Evolutionary conservation across 2,888 invertebrate genomes (phyloP).

Genomic region (Dexiosoma caninum): DNA sequence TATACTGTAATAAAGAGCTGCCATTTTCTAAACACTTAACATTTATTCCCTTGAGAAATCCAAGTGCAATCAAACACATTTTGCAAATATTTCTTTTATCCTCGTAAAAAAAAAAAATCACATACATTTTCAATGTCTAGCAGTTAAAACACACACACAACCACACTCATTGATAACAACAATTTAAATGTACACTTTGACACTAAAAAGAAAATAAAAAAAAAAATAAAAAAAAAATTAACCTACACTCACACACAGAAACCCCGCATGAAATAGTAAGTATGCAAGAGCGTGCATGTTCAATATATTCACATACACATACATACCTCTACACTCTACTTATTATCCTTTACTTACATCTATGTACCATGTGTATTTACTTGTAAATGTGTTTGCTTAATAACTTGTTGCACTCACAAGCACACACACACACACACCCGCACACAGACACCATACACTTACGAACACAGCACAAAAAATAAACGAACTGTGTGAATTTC

Average conservation of each 20-base stretch:
- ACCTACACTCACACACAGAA: not conserved
- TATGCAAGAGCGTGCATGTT: slow-evolving; percentile 22
- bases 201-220: not conserved
- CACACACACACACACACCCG: no score
- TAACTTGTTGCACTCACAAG: slow-evolving; percentile 59
- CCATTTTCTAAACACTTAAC: not conserved
- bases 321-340: no score
- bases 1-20: not conserved
- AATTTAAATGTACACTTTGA: not conserved
- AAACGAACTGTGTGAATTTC: not conserved
- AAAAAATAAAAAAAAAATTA: slow-evolving; percentile 2
- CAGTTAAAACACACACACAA: no score
- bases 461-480: not conserved
- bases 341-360: slow-evolving; percentile 6
- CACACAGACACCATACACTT: no score
- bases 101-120: not conserved
- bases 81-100: not conserved
- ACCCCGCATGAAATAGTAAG: no score
- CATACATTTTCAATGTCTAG: slow-evolving; percentile 3
- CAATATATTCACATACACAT: not conserved
- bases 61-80: not conserved
- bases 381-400: slow-evolving; percentile 41
- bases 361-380: not conserved
- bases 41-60: not conserved
- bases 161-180: no score